Percentiles rank a stretch among this genome's conserved stretches.
These are phyloP conservation scores for Agapostemon virescens DNA, from an alignment of 2,888 invertebrate species.

Conservation along the genomic window DNA sequence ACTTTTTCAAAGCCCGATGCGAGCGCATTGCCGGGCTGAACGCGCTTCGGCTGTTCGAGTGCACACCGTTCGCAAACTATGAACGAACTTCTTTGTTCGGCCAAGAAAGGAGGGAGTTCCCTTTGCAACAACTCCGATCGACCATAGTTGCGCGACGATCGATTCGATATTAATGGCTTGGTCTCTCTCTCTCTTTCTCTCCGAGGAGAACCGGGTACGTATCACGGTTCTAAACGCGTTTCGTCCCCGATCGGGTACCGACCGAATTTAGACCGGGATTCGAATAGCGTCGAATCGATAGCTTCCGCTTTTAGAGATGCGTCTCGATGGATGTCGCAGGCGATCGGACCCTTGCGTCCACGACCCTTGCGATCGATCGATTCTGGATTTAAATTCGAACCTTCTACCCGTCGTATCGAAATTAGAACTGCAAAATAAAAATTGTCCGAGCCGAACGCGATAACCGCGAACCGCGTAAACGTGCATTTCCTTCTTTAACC, in stretches of 20 bases:
- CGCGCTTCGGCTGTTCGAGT: not conserved
- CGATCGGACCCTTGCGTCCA: not conserved
- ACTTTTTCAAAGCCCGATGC: not conserved
- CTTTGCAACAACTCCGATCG: slow-evolving; percentile 18
- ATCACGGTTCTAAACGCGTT: not conserved
- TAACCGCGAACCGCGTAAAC: too few relatives aligned
- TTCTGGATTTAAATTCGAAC: not conserved
- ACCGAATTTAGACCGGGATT: slow-evolving; percentile 10
- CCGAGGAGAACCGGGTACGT: not conserved
- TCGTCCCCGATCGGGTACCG: not conserved
- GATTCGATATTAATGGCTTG: slow-evolving; percentile 32
- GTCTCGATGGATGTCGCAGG: not conserved
- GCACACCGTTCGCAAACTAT: slow-evolving; percentile 33
- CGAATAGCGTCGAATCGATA: not conserved
- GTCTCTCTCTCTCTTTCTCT: not conserved
- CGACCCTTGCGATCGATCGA: not conserved
- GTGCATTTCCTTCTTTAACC: too few relatives aligned
- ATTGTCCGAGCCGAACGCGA: too few relatives aligned
- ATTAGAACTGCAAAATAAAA: not conserved
- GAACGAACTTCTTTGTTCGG: slow-evolving; percentile 50
- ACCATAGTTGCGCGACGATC: slow-evolving; percentile 51
- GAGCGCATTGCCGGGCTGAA: not conserved
- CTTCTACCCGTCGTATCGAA: not conserved
- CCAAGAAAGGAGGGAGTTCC: slow-evolving; percentile 21
- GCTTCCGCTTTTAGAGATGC: not conserved